Evolutionary conservation across 2,113 vertebrate genomes (phyloP), one percentile per base, ranked within the genome.

Genomic region (Centrocercus urophasianus): DNA sequence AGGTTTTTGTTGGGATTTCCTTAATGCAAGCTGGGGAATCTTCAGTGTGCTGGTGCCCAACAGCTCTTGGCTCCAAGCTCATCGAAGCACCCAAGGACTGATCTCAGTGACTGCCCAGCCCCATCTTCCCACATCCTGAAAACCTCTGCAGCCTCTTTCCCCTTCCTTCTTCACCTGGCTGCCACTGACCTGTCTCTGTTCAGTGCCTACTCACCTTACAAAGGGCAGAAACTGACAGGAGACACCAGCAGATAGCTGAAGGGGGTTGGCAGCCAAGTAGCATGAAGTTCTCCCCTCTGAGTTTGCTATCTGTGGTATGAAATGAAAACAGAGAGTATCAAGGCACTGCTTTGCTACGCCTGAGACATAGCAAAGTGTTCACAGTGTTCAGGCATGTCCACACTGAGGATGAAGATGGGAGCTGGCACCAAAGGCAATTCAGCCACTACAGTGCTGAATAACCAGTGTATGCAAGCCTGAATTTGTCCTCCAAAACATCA

Each of bases 241-340:
- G 76, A 21, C 40, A 69, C 19, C 28, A 65, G 47, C 18, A 70
- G 32, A 30, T 3, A 47, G 6, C 0, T 16, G 5, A 34, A 73
- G 40, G 2, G 8, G 1, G 50, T 86, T 65, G 60, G 14, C 56
- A 70, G 28, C 34, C 69, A 57, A 34, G 0, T 1, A 1, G 0
- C 6, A 10, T 52, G 60, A 80, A 59, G n/a, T 22, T 73, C 69
- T 65, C 0, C 12, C 40, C 13, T 14, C 64, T 32, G 1, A 30
- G 42, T 47, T 48, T 4, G 0, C 32, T 20, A 65, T 12, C 34
- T 73, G 36, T 45, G 32, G 5, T 89, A 32, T 14, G 24, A 50
- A 50, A 34, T 3, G 63, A 28, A 30, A 75, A 40, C 8, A 36
- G 22, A 61, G 80, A 40, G 16, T 38, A 38, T 38, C 0, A 0